Conservation (phyloP, 2,113 vertebrate species). For the Gorilla gorilla region DNA sequence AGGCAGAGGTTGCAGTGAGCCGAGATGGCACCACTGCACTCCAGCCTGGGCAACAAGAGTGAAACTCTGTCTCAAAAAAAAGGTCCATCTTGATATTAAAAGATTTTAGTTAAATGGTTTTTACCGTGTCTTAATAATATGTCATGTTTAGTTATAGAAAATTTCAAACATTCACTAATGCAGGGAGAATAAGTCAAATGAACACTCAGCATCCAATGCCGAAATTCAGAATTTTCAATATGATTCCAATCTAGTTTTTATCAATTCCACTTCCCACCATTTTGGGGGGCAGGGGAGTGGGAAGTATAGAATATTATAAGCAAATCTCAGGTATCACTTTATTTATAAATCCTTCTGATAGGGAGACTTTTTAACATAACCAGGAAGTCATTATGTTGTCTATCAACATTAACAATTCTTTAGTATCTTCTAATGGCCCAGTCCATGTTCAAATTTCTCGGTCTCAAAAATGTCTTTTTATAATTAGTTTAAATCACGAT, state of each 20-base stretch:
- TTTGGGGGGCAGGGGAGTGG: background rate
- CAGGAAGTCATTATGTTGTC: background rate
- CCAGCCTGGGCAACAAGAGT: too few species aligned
- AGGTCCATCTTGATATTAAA: background rate
- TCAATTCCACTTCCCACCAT: background rate
- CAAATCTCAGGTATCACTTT: background rate
- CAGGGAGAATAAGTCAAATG: background rate
- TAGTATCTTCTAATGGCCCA: background rate
- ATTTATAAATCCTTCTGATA: background rate
- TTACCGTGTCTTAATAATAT: background rate
- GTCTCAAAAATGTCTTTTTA: background rate
- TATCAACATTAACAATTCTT: background rate
- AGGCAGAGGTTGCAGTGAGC: too few species aligned
- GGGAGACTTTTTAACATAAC: background rate
- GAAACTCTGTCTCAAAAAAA: background rate
- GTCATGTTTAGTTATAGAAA: background rate
- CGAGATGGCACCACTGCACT: too few species aligned
- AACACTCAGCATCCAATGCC: background rate
- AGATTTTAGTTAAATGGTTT: background rate
- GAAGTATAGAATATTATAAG: background rate
- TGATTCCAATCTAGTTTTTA: background rate
- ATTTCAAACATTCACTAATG: background rate
- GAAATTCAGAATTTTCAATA: background rate
- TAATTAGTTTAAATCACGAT: background rate
- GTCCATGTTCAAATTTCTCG: background rate